Conservation (phyloP, 2,113 vertebrate species). For the Tapirus terrestris region DNA sequence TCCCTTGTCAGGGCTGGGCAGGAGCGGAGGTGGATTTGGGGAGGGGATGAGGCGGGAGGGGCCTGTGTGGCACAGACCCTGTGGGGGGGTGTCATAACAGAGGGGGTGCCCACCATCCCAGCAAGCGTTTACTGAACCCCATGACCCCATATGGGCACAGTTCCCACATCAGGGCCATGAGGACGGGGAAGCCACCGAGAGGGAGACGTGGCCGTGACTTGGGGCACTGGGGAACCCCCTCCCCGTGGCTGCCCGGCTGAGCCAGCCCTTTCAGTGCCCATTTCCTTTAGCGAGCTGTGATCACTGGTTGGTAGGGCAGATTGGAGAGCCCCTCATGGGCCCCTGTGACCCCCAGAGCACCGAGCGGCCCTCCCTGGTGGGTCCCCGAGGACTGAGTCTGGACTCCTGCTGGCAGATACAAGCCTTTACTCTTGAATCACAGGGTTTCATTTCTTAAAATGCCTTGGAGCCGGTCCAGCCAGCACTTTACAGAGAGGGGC, state of each 20-base stretch:
- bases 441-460: background rate
- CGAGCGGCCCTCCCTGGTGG: background rate
- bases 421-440: background rate
- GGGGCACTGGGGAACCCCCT: background rate
- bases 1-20: rapidly evolving
- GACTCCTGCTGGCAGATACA: background rate
- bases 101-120: background rate
- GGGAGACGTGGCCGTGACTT: background rate
- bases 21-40: background rate
- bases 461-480: background rate
- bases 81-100: background rate
- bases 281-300: background rate
- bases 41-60: background rate
- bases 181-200: background rate
- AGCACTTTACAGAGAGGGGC: background rate
- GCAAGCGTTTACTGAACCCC: background rate
- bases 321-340: background rate
- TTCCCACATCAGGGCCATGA: background rate
- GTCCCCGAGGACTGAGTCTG: background rate
- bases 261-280: rapidly evolving
- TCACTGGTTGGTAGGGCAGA: background rate
- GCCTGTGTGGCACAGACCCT: background rate
- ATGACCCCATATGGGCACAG: rapidly evolving
- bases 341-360: background rate
- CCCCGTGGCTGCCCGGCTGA: background rate